Evolutionary conservation across 2,113 vertebrate species (phyloP), one percentile per base, ranked within the genome.

Genomic region (Ptilonorhynchus violaceus): DNA sequence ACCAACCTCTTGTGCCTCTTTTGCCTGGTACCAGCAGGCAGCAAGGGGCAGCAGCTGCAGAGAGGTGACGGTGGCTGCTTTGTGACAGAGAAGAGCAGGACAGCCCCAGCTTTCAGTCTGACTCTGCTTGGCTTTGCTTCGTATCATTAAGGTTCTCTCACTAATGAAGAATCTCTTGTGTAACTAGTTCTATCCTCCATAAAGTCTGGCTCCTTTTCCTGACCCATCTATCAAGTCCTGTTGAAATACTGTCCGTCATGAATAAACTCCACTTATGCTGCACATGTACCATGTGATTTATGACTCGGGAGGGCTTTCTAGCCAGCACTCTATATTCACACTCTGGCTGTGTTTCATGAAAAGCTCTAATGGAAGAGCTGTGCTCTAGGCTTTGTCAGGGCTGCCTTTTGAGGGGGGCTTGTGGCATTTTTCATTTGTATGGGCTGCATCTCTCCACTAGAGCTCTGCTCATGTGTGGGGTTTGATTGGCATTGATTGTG

Each of bases 401-500:
- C 92, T 95, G 92, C 91, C 92, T 96, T 96, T 93, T 41, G 52
- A 91, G 88, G 64, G 91, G 92, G 83, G 76, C 91, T 95, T 0
- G 1, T 87, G 66, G 85, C 80, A 92, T 96, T 97, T 97, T 96
- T 96, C 95, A 95, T 97, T 96, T 97, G 95, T 97, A 95, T 96
- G 95, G 93, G 77, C 93, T 92, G 79, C 96, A 90, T 94, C 93
- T 94, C 96, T 92, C 90, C 88, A 60, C 90, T 95, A 93, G 88
- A 96, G 96, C 93, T 96, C 88, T 81, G 93, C 88, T 97, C 91
- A 58, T 93, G 93, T 97, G 93, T 88, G 3, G 90, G 73, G 72
- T 93, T 96, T 96, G 96, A 97, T 96, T 96, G 93, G 94, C 96
- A 96, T 92, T 94, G 95, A 97, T 97, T 94, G 93, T 81, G 86